Percentiles rank a stretch among this genome's conserved stretches.
These are phyloP conservation scores for Dendrocincla tyrannina DNA, from an alignment of 2,797 vertebrate species.

Conservation along the genomic window DNA sequence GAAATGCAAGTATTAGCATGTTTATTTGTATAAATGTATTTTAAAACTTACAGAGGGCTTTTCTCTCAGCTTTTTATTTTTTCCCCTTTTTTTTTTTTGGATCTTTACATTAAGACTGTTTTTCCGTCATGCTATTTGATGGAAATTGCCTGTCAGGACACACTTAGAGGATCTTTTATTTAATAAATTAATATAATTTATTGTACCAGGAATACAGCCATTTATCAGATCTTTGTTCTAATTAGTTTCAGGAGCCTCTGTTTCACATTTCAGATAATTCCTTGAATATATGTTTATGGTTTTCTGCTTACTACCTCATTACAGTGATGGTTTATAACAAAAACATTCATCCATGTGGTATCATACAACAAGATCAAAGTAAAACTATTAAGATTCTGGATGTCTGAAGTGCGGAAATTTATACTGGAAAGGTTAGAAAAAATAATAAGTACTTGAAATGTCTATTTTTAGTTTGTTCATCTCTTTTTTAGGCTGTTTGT, in stretches of 20 bases:
- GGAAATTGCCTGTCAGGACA: neutral
- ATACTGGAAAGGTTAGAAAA: neutral
- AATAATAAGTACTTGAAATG: neutral
- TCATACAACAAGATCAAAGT: neutral
- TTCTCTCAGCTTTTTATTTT: neutral
- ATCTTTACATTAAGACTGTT: neutral
- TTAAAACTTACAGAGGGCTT: neutral
- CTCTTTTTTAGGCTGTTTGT: neutral
- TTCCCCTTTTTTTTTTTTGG: neutral
- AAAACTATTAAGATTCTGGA: neutral
- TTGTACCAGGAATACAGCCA: neutral
- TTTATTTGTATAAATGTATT: neutral
- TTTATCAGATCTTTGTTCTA: neutral
- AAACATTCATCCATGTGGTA: neutral
- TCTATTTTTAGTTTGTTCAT: neutral
- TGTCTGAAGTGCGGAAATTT: neutral
- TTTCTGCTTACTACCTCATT: neutral
- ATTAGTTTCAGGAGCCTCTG: neutral
- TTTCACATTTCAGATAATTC: neutral
- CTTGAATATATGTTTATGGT: neutral
- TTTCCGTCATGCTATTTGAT: neutral
- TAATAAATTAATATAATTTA: neutral
- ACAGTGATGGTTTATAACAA: neutral
- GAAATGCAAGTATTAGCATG: neutral
- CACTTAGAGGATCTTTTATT: neutral